Evolutionary conservation across 2,797 vertebrate genomes (phyloP).

Genomic region (Peromyscus aztecus): DNA sequence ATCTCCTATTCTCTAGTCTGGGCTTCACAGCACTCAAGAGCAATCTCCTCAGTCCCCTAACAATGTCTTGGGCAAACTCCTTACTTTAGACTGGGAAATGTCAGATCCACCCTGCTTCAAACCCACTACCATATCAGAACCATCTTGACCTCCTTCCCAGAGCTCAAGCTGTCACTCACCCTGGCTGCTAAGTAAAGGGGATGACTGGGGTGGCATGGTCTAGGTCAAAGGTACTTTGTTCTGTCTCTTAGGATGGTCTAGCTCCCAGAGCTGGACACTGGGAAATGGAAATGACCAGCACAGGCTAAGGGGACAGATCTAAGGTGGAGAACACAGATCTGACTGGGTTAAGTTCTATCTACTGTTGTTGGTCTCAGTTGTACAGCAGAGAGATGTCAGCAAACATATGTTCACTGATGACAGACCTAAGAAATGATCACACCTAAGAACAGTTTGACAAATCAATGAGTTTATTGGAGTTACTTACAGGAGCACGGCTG

Average conservation of each 20-base stretch:
- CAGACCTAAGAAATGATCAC: background rate
- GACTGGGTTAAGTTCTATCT: background rate
- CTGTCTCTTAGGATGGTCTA: background rate
- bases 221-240: background rate
- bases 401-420: background rate
- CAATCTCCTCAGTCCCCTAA: background rate
- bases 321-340: background rate
- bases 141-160: background rate
- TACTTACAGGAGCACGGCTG: too few species aligned
- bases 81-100: background rate
- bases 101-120: background rate
- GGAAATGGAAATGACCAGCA: background rate
- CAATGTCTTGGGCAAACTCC: background rate
- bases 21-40: background rate
- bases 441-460: background rate
- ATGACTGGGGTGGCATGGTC: background rate
- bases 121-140: background rate
- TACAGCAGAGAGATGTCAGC: background rate
- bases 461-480: background rate
- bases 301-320: background rate
- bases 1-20: background rate
- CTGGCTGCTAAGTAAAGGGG: background rate
- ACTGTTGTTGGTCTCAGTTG: background rate
- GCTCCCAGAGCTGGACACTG: background rate
- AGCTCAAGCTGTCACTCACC: background rate